Percentiles rank a stretch among this genome's conserved stretches.
phyloP scores from a whole-genome alignment of 2,888 invertebrate species.

The Punctoribates punctum region DNA sequence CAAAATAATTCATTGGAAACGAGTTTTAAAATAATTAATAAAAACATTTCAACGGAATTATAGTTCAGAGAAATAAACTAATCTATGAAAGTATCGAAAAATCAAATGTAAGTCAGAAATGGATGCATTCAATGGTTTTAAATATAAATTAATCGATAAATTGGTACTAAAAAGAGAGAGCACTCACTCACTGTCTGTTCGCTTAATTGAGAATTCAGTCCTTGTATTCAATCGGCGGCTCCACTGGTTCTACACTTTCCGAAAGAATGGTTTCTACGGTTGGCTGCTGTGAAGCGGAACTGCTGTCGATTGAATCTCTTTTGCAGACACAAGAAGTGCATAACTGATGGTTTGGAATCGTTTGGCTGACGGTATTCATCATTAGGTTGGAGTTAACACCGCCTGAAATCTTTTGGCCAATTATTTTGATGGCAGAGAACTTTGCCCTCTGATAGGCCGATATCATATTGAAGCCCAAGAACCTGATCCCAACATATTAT shows the following conservation, averaged over 20 bases:
- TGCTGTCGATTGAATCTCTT: conserved; percentile 13
- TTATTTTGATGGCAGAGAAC: conserved; percentile 77
- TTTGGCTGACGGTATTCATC: conserved; percentile 35
- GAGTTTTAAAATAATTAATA: neutral
- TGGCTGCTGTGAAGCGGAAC: neutral
- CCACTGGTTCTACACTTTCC: neutral
- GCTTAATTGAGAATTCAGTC: too few species aligned
- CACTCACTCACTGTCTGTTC: neutral
- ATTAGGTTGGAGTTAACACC: conserved; percentile 11
- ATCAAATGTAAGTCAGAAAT: neutral
- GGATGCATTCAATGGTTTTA: neutral
- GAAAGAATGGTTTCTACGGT: neutral
- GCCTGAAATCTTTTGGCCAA: conserved; percentile 52
- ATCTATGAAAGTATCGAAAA: neutral
- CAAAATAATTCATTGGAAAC: neutral
- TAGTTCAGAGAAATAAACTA: neutral
- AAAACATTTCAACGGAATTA: neutral
- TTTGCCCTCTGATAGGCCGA: conserved; percentile 87
- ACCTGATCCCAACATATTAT: conserved; percentile 60
- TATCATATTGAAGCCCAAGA: conserved; percentile 78
- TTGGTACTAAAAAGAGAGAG: neutral
- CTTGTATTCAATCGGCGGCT: neutral
- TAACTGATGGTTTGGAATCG: conserved; percentile 33
- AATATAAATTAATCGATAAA: neutral
- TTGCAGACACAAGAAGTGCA: conserved; percentile 14